Base-by-base conservation (phyloP, 2,113 vertebrate genomes). In the Glareola pratincola region DNA sequence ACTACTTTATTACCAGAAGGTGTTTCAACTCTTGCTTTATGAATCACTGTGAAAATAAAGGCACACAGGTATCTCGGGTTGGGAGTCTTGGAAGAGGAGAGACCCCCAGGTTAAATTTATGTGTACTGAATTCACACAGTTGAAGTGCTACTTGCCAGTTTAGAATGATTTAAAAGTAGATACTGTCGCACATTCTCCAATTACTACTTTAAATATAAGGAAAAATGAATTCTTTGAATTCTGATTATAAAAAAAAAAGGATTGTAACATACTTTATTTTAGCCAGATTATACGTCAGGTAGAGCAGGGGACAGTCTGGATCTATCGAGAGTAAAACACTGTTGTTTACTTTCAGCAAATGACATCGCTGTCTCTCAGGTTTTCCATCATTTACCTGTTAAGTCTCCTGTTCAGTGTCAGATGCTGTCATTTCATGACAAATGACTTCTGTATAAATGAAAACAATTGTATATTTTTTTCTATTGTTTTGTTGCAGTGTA, bases 21-120 rank as follows among this genome's bases (percentile, higher is more conserved):
- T 80, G 43, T 85, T 92, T 64, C 57, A 54, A 2, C 57, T 85
- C 43, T 77, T 64, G 10, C 32, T 92, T 85, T 85, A 10, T 18
- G 32, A 83, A 96, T 85, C 94, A 95, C 89, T 96, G 92, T 96
- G 96, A 91, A 94, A 91, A 88, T 50, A 66, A 90, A 90, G 73
- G 85, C 93, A 79, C 62, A 23, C 5, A 13, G 34, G 8, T 68
- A 75, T 62, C 67, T 48, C 2, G 41, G 56, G 60, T 6, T 20
- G 37, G 51, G 77, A 50, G 19, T 11, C 73, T 62, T 41, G 76
- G 39, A 50, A 67, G 43, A 71, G 68, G 34, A 32, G 14, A 48
- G 43, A 26, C 19, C 29, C 29, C 66, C 16, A 4, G 4, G n/a
- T 78, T 62, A 27, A 60, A 78, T 8, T 54, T 12, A 21, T 6